A percentile compares a stretch with the other conserved stretches of the same genome.
Evolutionary conservation across 2,113 vertebrate genomes (phyloP).

Genomic region (Theropithecus gelada): DNA sequence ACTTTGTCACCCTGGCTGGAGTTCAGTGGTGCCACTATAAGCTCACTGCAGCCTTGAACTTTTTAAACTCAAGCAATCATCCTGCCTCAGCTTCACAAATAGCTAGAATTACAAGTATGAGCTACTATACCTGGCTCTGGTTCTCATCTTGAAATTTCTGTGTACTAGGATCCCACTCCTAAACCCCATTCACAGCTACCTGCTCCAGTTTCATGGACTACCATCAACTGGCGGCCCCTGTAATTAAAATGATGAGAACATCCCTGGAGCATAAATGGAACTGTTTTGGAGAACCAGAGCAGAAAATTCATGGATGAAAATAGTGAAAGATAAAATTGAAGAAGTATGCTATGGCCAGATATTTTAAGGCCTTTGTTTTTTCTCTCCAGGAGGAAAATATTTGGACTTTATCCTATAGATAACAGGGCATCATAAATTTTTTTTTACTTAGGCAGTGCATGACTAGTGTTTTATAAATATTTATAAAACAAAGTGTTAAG

Average conservation of each 20-base stretch:
- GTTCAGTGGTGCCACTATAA: too few species aligned
- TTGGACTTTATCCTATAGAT: neutral
- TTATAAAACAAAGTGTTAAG: neutral
- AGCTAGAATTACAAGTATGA: too few species aligned
- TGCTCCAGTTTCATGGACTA: neutral
- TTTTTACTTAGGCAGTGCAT: neutral
- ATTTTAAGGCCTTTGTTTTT: neutral
- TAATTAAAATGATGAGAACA: neutral
- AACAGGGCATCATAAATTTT: neutral
- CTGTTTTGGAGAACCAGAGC: neutral
- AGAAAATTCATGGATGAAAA: slow-evolving; percentile 29
- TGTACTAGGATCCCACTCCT: neutral
- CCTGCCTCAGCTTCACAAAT: too few species aligned
- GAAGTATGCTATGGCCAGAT: neutral
- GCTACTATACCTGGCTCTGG: too few species aligned
- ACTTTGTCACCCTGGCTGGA: too few species aligned
- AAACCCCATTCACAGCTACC: neutral
- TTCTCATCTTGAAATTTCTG: neutral
- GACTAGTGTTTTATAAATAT: neutral
- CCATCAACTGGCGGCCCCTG: neutral
- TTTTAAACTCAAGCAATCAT: too few species aligned
- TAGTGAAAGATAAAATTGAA: neutral
- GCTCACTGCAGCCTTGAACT: too few species aligned
- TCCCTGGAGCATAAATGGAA: neutral
- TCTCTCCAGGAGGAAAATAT: neutral